Conservation (phyloP, 1,140 invertebrate species). For the Trichonephila clavipes region DNA sequence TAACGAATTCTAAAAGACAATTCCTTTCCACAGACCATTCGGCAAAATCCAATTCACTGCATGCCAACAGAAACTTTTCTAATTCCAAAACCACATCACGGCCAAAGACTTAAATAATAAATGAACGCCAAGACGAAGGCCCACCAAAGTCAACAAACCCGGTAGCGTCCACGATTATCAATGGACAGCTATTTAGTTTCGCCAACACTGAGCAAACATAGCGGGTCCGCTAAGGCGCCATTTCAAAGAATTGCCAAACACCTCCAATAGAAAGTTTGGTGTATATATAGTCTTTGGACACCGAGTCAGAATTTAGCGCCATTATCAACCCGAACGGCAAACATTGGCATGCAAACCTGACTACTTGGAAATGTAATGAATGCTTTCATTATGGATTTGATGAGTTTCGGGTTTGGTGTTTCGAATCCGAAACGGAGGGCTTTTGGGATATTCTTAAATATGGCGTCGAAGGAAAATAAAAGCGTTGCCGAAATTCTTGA, state of each 20-base stretch:
- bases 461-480: neutral
- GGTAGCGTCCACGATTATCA: neutral
- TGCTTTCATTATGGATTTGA: slow-evolving; percentile 2
- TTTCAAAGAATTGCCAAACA: slow-evolving; percentile 25
- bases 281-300: slow-evolving; percentile 26
- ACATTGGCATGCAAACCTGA: neutral
- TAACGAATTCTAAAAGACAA: neutral
- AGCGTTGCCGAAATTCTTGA: neutral
- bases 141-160: slow-evolving; percentile 11
- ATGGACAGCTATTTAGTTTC: neutral
- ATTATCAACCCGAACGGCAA: neutral
- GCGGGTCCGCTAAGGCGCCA: neutral
- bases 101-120: neutral
- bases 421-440: neutral
- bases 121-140: neutral
- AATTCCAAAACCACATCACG: slow-evolving; percentile 9
- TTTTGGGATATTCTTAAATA: neutral
- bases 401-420: neutral
- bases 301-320: neutral
- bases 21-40: neutral
- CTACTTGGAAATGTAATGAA: slow-evolving; percentile 5
- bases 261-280: neutral
- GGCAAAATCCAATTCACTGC: neutral
- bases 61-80: neutral
- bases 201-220: slow-evolving; percentile 2